Conservation (phyloP, 2,113 vertebrate genomes). For the Syngnathus floridae region DNA sequence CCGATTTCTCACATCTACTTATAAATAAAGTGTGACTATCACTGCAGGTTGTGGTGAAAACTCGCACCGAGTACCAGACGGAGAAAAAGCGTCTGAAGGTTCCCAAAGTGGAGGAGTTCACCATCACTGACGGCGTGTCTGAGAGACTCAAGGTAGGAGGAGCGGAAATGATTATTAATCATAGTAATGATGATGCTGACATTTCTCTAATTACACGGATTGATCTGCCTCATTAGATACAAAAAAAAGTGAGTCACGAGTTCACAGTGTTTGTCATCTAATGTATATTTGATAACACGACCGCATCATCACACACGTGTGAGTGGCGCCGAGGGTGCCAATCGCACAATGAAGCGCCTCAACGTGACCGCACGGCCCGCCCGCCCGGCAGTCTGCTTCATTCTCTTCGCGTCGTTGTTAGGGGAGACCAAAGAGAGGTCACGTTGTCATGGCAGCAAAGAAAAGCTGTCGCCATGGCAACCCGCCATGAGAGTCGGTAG, state of each 20-base stretch:
- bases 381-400: slow-evolving; percentile 16
- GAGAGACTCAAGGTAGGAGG: slow-evolving; percentile 82
- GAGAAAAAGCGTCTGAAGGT: slow-evolving; percentile 97
- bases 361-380: slow-evolving; percentile 24
- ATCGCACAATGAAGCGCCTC: slow-evolving; percentile 14
- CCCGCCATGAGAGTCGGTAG: slow-evolving; percentile 26
- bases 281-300: not conserved
- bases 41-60: slow-evolving; percentile 95
- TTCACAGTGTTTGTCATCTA: not conserved
- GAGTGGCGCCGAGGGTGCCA: slow-evolving; percentile 20
- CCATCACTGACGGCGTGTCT: slow-evolving; percentile 86
- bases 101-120: slow-evolving; percentile 97
- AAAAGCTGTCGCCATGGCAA: slow-evolving; percentile 55
- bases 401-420: slow-evolving; percentile 32
- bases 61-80: slow-evolving; percentile 91
- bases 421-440: slow-evolving; percentile 42
- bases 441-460: slow-evolving; percentile 62
- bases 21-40: not conserved
- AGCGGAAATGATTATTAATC: not conserved
- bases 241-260: not conserved
- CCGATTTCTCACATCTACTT: not conserved
- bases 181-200: not conserved
- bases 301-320: not conserved
- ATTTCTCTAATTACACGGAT: not conserved
- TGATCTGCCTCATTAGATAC: not conserved